Base-by-base conservation (phyloP, 2,888 invertebrate genomes). In the Epistrophe eligans region DNA sequence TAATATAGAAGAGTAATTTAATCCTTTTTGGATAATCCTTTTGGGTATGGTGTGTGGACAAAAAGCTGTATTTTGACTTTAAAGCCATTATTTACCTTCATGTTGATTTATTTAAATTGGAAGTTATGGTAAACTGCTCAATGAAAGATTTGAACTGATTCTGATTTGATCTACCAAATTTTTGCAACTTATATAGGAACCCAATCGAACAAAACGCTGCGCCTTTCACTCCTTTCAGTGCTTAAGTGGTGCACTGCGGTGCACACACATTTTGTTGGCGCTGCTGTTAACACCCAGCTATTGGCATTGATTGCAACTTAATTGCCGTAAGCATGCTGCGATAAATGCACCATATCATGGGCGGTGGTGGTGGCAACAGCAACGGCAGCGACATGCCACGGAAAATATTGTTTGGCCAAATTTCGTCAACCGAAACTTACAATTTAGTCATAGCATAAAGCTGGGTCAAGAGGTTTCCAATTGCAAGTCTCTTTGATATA, bases 251-350 rank as follows among this genome's bases (percentile, higher is more conserved):
- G 76, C 32, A 11, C 10, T 24, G n/a, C 24, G 4, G 13, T 48
- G 66, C 52, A 72, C 66, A 57, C 84, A 80, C 80, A 77, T 72
- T 43, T 71, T 57, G 43, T 57, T 55, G 19, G 50, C 7, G 19
- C 6, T 45, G 48, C 60, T 50, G 67, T 35, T 45, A 50, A 81
- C 84, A 77, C 84, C 81, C 77, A 85, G 57, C 67, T 55, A 43
- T 62, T 84, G 84, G 74, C 84, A 80, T 74, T 72, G 77, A 73
- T 81, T 85, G 81, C 84, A 70, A 60, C 55, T 48, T 77, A 81
- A 67, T 84, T 77, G 80, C 76, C 79, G 38, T 45, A 7, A 72
- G 76, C 66, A 24, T 64, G 62, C 24, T 38, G 28, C 38, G n/a
- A 76, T 76, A 71, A 52, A 57, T 67, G 77, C 60, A 60, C 15